Percentiles rank a stretch among this genome's conserved stretches.
Conservation (phyloP, 1,140 invertebrate genomes). For the Carposina sasakii region DNA sequence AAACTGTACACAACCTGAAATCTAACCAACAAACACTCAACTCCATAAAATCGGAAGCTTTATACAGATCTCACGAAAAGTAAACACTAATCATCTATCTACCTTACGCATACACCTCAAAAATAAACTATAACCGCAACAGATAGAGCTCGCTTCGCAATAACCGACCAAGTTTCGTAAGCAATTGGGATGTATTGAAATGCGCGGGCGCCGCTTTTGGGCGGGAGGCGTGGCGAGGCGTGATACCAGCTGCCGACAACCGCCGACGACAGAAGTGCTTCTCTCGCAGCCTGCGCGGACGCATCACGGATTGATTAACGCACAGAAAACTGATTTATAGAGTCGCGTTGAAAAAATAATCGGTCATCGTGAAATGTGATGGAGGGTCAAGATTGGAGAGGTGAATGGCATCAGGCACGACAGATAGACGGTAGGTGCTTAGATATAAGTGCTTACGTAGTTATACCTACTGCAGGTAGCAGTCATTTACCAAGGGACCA, state of each 20-base stretch:
- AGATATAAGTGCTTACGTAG: too few species aligned
- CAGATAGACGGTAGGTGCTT: slow-evolving; percentile 58
- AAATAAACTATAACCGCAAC: too few species aligned
- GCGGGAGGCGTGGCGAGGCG: slow-evolving; percentile 36
- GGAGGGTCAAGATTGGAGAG: slow-evolving; percentile 66
- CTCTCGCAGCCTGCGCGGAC: slow-evolving; percentile 53
- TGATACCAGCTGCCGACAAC: slow-evolving; percentile 20
- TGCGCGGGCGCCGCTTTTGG: slow-evolving; percentile 19
- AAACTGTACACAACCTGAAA: too few species aligned
- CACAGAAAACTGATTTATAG: slow-evolving; percentile 64
- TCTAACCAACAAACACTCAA: too few species aligned
- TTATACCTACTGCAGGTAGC: neutral
- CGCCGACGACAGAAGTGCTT: slow-evolving; percentile 63
- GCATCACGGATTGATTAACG: slow-evolving; percentile 52
- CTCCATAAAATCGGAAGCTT: too few species aligned
- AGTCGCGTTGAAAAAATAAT: slow-evolving; percentile 68
- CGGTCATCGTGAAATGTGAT: slow-evolving; percentile 49
- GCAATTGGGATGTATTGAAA: neutral
- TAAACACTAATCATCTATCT: too few species aligned
- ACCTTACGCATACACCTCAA: too few species aligned
- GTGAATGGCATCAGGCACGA: slow-evolving; percentile 59
- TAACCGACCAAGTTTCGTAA: neutral
- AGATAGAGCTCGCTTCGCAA: too few species aligned
- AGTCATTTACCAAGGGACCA: neutral
- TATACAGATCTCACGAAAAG: neutral